A percentile compares a stretch with the other conserved stretches of the same genome.
Evolutionary conservation across 2,113 vertebrate genomes (phyloP).

Genomic region (Nyctereutes procyonoides): DNA sequence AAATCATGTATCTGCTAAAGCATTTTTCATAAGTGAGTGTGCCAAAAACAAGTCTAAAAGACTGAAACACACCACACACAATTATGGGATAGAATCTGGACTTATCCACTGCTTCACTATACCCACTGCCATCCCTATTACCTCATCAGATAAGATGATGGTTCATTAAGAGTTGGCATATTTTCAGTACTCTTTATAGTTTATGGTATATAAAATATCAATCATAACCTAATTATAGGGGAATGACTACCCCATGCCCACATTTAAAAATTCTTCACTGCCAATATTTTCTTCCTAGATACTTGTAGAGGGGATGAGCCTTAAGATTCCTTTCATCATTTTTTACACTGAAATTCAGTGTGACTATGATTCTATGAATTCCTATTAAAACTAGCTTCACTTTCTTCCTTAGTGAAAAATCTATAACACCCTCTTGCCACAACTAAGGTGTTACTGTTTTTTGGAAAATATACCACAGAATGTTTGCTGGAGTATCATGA

Average conservation of each 20-base stretch:
- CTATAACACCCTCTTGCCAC: not conserved
- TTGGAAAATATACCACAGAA: not conserved
- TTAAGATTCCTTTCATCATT: not conserved
- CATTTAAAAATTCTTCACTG: not conserved
- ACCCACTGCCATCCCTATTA: not conserved
- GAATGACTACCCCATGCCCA: not conserved
- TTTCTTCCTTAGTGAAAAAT: not conserved
- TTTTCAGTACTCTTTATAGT: not conserved
- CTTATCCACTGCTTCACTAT: not conserved
- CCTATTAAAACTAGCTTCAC: not conserved
- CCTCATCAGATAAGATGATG: not conserved
- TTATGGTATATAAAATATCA: not conserved
- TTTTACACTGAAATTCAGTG: not conserved
- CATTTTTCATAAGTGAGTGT: not conserved
- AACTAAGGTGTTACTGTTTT: not conserved
- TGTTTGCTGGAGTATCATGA: not conserved
- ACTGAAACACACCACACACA: not conserved
- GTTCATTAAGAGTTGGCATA: not conserved
- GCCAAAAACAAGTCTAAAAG: conserved; percentile 1
- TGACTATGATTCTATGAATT: not conserved
- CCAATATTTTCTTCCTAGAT: not conserved
- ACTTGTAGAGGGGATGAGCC: not conserved
- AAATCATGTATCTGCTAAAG: not conserved
- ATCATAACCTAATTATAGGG: not conserved
- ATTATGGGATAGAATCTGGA: not conserved